phyloP scores from a whole-genome alignment of 1,140 invertebrate species.

The Drosophila paulistorum region DNA sequence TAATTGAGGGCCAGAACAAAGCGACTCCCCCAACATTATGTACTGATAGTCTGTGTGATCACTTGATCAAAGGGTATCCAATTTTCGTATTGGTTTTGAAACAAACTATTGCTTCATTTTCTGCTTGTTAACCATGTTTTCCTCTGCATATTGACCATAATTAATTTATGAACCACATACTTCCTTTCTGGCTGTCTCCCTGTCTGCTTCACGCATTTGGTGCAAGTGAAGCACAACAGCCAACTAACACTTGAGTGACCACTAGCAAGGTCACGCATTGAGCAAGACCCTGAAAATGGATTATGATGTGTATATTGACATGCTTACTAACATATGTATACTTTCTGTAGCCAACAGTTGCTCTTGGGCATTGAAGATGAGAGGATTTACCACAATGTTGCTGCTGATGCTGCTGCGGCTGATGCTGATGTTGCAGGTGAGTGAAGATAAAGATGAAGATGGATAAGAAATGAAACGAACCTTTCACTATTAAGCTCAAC shows the following conservation, averaged over 20 bases:
- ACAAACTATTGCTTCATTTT: neutral
- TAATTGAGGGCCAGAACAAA: neutral
- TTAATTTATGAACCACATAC: conserved; percentile 79
- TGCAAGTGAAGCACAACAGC: conserved; percentile 46
- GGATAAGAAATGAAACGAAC: conserved; percentile 29
- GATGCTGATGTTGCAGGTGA: conserved; percentile 30
- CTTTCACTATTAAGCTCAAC: conserved; percentile 62
- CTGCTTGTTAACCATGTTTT: conserved; percentile 29
- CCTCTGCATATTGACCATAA: conserved; percentile 63
- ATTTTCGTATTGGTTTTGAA: neutral
- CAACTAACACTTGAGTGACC: conserved; percentile 69
- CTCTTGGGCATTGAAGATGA: conserved; percentile 52
- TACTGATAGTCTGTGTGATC: too few relatives aligned
- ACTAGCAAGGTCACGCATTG: conserved; percentile 60
- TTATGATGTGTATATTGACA: conserved; percentile 58
- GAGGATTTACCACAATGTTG: conserved; percentile 37
- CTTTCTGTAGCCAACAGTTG: conserved; percentile 58
- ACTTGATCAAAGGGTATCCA: conserved; percentile 13
- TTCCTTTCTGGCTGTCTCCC: conserved; percentile 70
- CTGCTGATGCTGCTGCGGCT: conserved; percentile 33
- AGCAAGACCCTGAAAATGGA: conserved; percentile 34
- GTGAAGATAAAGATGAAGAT: conserved; percentile 18
- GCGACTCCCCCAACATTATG: too few relatives aligned
- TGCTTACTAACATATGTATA: conserved; percentile 32
- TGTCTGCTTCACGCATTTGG: conserved; percentile 55